phyloP scores from a whole-genome alignment of 2,113 vertebrate genomes.

The Phalacrocorax brasilianus region DNA sequence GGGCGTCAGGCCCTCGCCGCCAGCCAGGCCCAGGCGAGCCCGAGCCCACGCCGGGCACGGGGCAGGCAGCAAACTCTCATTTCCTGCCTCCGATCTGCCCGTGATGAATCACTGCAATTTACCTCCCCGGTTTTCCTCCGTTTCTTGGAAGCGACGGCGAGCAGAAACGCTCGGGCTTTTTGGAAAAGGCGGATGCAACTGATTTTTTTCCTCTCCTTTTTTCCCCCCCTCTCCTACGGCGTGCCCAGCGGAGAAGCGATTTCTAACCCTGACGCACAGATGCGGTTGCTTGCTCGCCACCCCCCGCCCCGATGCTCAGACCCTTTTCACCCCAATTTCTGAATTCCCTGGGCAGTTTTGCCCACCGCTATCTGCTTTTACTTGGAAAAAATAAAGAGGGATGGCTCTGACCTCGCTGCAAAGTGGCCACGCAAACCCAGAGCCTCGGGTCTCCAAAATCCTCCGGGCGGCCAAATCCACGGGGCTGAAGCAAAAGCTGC shows the following conservation, averaged over 20 bases:
- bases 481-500: not conserved
- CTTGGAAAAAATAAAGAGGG: not conserved
- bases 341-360: not conserved
- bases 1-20: not conserved
- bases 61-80: slow-evolving; percentile 13
- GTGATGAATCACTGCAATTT: slow-evolving; percentile 55
- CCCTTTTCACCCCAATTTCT: not conserved
- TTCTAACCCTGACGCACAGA: not conserved
- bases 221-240: rapidly evolving
- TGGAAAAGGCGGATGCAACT: not conserved
- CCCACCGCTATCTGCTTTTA: not conserved
- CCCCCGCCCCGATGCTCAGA: not conserved
- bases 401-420: not conserved
- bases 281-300: not conserved
- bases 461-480: rapidly evolving
- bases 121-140: slow-evolving; percentile 4
- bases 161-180: not conserved
- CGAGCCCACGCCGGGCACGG: slow-evolving; percentile 23
- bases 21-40: slow-evolving; percentile 2
- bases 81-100: slow-evolving; percentile 47
- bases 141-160: slow-evolving; percentile 13
- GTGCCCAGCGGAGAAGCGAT: not conserved
- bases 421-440: not conserved
- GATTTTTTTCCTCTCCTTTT: not conserved
- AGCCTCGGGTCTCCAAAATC: not conserved